phyloP scores from a whole-genome alignment of 2,888 invertebrate species.

The Athalia cordata region DNA sequence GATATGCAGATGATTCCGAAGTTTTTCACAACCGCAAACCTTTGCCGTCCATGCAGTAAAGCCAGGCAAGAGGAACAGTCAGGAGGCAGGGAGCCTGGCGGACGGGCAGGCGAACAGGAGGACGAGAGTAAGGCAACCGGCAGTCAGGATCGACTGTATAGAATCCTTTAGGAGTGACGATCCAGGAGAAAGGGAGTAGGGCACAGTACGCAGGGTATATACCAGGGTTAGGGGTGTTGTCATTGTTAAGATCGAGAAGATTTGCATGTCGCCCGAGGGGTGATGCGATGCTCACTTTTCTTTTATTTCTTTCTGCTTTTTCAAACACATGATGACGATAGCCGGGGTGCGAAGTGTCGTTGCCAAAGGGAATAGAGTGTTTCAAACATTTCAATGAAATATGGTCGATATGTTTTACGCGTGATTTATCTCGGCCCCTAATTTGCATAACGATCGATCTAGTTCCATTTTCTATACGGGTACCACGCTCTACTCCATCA shows the following conservation, averaged over 20 bases:
- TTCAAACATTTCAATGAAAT: slow-evolving; percentile 39
- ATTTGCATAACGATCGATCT: slow-evolving; percentile 42
- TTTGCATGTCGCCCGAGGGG: slow-evolving; percentile 60
- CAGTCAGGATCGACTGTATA: slow-evolving; percentile 25
- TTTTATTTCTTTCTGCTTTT: slow-evolving; percentile 6
- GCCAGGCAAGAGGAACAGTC: not conserved
- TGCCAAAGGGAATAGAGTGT: slow-evolving; percentile 40
- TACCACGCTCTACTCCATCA: not conserved
- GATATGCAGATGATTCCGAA: slow-evolving; percentile 72
- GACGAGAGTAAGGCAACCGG: slow-evolving; percentile 12
- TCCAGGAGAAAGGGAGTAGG: slow-evolving; percentile 16
- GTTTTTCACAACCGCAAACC: slow-evolving; percentile 44
- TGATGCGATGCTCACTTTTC: slow-evolving; percentile 53
- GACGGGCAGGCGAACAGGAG: not conserved
- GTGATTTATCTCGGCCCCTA: slow-evolving; percentile 29
- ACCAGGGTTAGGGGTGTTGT: slow-evolving; percentile 41
- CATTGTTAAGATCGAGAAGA: slow-evolving; percentile 60
- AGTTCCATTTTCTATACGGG: slow-evolving; percentile 13
- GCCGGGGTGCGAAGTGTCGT: slow-evolving; percentile 39
- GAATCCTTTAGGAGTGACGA: slow-evolving; percentile 24
- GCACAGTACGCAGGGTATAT: not conserved
- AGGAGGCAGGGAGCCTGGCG: not conserved
- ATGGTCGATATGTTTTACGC: slow-evolving; percentile 41
- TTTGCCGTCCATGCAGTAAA: slow-evolving; percentile 11
- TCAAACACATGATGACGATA: slow-evolving; percentile 30